phyloP scores from a whole-genome alignment of 2,113 vertebrate species.

The Toxotes chatareus region DNA sequence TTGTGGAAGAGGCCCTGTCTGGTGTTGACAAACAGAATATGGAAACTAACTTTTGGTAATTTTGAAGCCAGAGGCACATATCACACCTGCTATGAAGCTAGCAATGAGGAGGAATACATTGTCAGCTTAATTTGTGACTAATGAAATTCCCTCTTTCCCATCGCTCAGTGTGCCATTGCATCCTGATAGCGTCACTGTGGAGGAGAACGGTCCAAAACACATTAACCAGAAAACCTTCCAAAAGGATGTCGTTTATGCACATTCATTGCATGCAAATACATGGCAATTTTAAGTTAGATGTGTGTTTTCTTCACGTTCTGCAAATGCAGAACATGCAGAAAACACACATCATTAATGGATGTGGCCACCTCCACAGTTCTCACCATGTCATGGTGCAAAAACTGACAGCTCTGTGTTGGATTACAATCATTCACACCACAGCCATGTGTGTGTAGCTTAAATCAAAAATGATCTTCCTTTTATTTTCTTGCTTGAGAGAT shows the following conservation, averaged over 20 bases:
- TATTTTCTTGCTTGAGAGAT: background rate
- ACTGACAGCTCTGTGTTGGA: conserved; percentile 30
- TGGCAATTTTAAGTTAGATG: background rate
- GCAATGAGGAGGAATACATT: background rate
- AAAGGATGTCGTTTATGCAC: background rate
- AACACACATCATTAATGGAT: conserved; percentile 24
- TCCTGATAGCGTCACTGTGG: background rate
- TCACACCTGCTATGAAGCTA: background rate
- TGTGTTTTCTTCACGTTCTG: too few relatives aligned
- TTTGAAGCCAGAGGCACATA: conserved; percentile 2
- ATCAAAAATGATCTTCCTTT: background rate
- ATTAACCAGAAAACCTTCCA: background rate
- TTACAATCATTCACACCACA: conserved; percentile 32
- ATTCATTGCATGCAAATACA: background rate
- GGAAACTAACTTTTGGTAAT: background rate
- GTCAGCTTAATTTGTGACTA: background rate
- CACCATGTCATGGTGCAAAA: conserved; percentile 25
- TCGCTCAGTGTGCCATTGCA: background rate
- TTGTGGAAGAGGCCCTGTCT: background rate
- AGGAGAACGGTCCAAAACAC: conserved; percentile 6
- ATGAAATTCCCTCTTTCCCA: background rate
- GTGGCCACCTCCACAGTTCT: conserved; percentile 36
- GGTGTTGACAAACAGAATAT: background rate
- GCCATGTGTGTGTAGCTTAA: background rate
- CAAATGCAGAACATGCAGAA: background rate